Percentiles rank a stretch among this genome's conserved stretches.
Conservation (phyloP, 2,888 invertebrate species). For the Protophormia terraenovae region DNA sequence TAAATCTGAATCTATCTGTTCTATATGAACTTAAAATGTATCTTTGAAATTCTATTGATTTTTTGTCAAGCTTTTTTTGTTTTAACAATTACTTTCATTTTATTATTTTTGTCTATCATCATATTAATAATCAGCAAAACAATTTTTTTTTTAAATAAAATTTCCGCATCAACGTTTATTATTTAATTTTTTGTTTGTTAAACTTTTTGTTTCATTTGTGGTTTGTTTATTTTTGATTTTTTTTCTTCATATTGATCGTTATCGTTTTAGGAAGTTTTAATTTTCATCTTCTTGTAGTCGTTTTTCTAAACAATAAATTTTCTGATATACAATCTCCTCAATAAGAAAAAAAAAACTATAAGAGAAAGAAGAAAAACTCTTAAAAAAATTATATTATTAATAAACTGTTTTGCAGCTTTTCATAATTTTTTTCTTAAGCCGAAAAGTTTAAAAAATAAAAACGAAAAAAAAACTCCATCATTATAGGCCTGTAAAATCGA, state of each 20-base stretch:
- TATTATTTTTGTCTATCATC: not conserved
- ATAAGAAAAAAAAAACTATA: conserved; percentile 11
- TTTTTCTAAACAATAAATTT: conserved; percentile 67
- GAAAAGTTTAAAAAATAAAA: conserved; percentile 20
- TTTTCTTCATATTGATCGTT: conserved; percentile 41
- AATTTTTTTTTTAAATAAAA: conserved; percentile 32
- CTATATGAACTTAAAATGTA: no score
- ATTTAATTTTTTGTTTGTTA: not conserved
- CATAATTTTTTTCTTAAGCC: not conserved
- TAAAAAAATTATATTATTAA: conserved; percentile 44
- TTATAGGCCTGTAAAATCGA: conserved; percentile 51
- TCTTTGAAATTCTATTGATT: not conserved
- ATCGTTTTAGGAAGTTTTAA: conserved; percentile 61
- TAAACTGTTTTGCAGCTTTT: conserved; percentile 40
- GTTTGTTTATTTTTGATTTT: conserved; percentile 9
- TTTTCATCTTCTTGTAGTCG: conserved; percentile 60
- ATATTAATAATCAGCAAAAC: conserved; percentile 26
- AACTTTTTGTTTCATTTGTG: conserved; percentile 23
- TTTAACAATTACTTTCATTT: conserved; percentile 44
- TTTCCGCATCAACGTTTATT: conserved; percentile 52
- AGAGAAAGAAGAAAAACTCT: conserved; percentile 8
- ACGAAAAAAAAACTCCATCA: conserved; percentile 13
- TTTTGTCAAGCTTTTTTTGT: not conserved
- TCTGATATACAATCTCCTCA: conserved; percentile 60
- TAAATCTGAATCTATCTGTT: no score